Evolutionary conservation across 1,140 invertebrate genomes (phyloP).

Genomic region (Listronotus bonariensis): DNA sequence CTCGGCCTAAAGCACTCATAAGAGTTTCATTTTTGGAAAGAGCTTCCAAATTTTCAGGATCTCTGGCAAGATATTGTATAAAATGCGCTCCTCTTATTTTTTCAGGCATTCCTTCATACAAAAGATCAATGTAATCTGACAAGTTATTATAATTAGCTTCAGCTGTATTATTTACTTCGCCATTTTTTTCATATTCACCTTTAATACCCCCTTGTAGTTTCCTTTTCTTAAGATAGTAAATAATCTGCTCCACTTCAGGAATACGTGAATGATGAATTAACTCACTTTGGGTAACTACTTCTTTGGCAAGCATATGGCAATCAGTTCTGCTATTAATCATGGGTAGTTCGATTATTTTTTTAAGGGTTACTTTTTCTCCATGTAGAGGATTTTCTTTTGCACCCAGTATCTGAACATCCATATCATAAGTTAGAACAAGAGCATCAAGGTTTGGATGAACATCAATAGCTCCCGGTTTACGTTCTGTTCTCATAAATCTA

Average conservation of each 20-base stretch:
- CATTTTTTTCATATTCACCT: conserved; percentile 43
- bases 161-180: conserved; percentile 20
- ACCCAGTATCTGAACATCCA: conserved; percentile 84
- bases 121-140: conserved; percentile 92
- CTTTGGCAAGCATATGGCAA: conserved; percentile 77
- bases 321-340: conserved; percentile 82
- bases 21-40: conserved; percentile 94
- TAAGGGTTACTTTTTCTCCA: conserved; percentile 83
- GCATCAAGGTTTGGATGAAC: conserved; percentile 90
- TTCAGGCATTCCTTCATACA: conserved; percentile 94
- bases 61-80: conserved; percentile 87
- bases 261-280: conserved; percentile 85
- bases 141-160: conserved; percentile 78
- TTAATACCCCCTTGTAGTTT: conserved; percentile 56
- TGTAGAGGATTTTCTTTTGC: conserved; percentile 83
- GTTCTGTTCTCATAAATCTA: conserved; percentile 69
- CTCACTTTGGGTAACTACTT: conserved; percentile 88
- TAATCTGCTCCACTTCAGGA: conserved; percentile 87
- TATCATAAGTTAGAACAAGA: conserved; percentile 87
- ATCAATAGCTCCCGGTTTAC: conserved; percentile 82
- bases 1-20: conserved; percentile 90
- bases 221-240: conserved; percentile 88
- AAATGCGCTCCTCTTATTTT: conserved; percentile 92
- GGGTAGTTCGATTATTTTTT: conserved; percentile 84
- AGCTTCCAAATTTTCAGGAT: conserved; percentile 93